Base-by-base conservation (phyloP, 2,888 invertebrate species). In the Thereva unica region DNA sequence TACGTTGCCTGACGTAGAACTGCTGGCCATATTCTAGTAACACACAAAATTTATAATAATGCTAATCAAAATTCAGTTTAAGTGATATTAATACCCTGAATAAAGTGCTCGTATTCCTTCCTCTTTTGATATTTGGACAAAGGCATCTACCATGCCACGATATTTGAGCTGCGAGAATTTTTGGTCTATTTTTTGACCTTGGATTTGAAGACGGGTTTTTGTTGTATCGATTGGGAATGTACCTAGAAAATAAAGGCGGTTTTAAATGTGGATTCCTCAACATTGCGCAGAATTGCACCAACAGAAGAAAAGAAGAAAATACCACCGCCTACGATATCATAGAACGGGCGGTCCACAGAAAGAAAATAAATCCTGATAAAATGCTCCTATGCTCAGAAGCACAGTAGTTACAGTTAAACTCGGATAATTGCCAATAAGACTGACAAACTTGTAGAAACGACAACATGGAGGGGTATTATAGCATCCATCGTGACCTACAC, bases 191-290 rank as follows among this genome's bases (percentile, higher is more conserved):
- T 86, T 89, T 82, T 96, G 96, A 1, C 96, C 97, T 82, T 97
- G 97, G 76, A 97, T 87, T 84, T 97, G 96, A 34, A 97, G 86
- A 72, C 96, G 86, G 12, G 95, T 96, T 83, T 97, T 97, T 34
- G 95, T 92, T 40, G 95, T 93, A 80, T 97, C 97, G 73, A 97
- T 91, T n/a, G 96, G 96, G 83, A 96, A 97, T 47, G 96, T 97
- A 72, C 95, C 95, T 93, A 72, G 54, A 72, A 70, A 70, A 53
- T 52, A 47, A 63, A 69, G 50, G 23, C 23, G 23, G 23, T 23
- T 23, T 23, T 23, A 23, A 23, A 23, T 23, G 23, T n/a, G n/a
- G n/a, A n/a, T n/a, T n/a, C n/a, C n/a, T n/a, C n/a, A n/a, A n/a
- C n/a, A n/a, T n/a, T n/a, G n/a, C n/a, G n/a, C n/a, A n/a, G n/a